Evolutionary conservation across 2,888 invertebrate genomes (phyloP), one percentile per base, ranked within the genome.

Genomic region (Microplitis deprimator): DNA sequence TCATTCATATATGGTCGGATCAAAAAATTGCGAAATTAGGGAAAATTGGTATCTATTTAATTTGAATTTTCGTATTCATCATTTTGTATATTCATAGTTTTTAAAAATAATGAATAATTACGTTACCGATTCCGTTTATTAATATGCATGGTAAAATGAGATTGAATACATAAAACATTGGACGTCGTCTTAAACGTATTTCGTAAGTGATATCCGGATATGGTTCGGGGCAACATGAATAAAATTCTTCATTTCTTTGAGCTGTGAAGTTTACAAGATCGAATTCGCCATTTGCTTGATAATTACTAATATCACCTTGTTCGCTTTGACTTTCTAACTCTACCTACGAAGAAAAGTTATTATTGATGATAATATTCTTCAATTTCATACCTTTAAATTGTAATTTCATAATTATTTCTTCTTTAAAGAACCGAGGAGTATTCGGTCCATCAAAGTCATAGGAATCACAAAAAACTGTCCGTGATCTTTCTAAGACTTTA

Each of bases 261-360:
- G 95, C 94, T 0, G 94, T 93, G 87, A 96, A 95, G 87, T 94
- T 94, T 80, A 95, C 92, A 82, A 97, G 91, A 88, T 96, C 95
- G 90, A 97, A 97, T 90, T 97, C 97, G 1, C 96, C 96, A 89
- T 96, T 97, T n/a, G 95, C 94, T 87, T 97, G 96, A 90, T 97
- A 97, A 91, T 96, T 96, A 82, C 95, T 95, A 72, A 95, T 93
- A 90, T 97, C 97, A 0, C 96, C 96, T 85, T 94, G 93, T 85
- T 95, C 94, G 73, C 94, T 94, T 86, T 95, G 94, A 85, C 94
- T 93, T 81, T 93, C 93, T 70, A 96, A 89, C 86, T 96, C 95
- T 86, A 95, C 90, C 95, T 95, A 90, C 8, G 87, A 80, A 75
- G 16, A 67, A 65, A 64, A 62, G 16, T 6, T 20, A 17, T 16